Conservation (phyloP, 37 sponge, comb jelly and placozoan species). For the Chondrilla cf. caribensis region DNA sequence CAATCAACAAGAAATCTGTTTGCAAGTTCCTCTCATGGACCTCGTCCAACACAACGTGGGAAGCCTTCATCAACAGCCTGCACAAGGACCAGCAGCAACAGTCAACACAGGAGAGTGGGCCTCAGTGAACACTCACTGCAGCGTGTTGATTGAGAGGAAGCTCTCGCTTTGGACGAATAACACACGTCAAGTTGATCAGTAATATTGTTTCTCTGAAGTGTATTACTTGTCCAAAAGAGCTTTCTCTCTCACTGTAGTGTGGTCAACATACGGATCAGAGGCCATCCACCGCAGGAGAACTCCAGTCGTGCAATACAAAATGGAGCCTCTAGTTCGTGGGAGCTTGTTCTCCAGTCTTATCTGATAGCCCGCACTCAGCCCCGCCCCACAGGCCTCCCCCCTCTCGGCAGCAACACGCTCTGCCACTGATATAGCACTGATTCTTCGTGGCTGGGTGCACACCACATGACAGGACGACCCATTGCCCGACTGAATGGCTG, state of each 20-base stretch:
- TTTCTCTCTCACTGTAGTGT: no score
- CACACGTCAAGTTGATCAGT: no score
- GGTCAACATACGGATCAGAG: constrained; percentile 62
- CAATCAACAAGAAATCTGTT: constrained; percentile 79
- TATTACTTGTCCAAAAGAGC: no score
- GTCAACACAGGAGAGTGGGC: no score
- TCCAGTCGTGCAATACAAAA: constrained; percentile 74
- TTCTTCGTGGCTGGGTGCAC: constrained; percentile 88
- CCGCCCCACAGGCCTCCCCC: constrained; percentile 47
- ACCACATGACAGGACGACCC: constrained; percentile 73
- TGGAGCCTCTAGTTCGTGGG: constrained; percentile 54
- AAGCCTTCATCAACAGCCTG: constrained; percentile 24
- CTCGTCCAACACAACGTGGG: constrained; percentile 84
- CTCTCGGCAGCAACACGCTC: constrained; percentile 66
- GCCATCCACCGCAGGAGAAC: constrained; percentile 63
- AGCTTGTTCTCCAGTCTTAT: constrained; percentile 73
- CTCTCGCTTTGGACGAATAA: no score
- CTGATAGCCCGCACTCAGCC: constrained; percentile 67
- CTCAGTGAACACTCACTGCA: no score
- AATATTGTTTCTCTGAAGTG: no score
- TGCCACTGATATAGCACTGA: constrained; percentile 89
- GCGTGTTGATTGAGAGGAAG: no score
- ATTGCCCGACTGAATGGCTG: constrained; percentile 64
- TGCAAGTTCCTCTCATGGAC: constrained; percentile 83
- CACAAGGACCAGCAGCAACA: no score